Evolutionary conservation across 2,113 vertebrate species (phyloP), one percentile per base, ranked within the genome.

Genomic region (Vimba vimba): DNA sequence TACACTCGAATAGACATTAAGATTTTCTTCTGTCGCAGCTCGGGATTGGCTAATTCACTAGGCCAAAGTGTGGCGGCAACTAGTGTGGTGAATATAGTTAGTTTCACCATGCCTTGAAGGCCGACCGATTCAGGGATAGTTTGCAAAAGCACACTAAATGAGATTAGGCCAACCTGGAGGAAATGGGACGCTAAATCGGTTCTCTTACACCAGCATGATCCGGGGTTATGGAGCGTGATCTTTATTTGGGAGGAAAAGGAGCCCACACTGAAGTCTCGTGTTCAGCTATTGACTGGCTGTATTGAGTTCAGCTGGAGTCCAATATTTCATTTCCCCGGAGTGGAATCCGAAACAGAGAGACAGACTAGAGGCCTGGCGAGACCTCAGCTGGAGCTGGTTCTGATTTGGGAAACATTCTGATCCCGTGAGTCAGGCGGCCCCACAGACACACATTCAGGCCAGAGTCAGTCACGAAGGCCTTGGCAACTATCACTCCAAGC

Each of bases 351-450:
- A 81, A 45, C 30, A 79, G 77, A 79, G 39, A 66, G 79, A 64
- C 79, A 66, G 39, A 64, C 43, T 47, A 81, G 59, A 81, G 59
- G 59, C 59, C 79, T 81, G 59, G n/a, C 60, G n/a, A 7, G 57
- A 64, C n/a, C 59, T 81, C 15, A 64, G 59, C 43, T 64, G 59
- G 79, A 81, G 39, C 79, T 81, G 79, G 36, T 81, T 66, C 59
- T 81, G 59, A 66, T 81, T 81, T 81, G 79, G 25, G 79, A 64
- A 80, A 80, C 78, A 80, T 80, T 80, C 57, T 80, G 59, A 81
- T 81, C 36, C 25, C 17, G 36, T 81, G 59, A 81, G 59, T 66
- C 79, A 81, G 75, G 21, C 33, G 27, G 30, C 78, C 36, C 71
- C 83, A 84, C 36, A 73, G 55, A 81, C 79, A 64, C 39, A 43